phyloP scores from a whole-genome alignment of 2,888 invertebrate species.

The Pyrrhopygopsis socrates region DNA sequence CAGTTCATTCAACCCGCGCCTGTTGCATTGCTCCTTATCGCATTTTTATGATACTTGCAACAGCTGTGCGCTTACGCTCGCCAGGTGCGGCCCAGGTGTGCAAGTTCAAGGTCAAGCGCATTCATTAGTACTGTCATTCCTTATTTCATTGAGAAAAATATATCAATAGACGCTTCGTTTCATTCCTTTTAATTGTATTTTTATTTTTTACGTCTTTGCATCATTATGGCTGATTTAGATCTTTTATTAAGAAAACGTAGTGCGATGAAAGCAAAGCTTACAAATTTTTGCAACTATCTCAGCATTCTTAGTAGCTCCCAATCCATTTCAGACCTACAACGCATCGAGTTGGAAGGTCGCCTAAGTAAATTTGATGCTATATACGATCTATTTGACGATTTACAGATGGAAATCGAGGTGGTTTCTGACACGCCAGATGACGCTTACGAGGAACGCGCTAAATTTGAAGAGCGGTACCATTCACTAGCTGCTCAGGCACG shows the following conservation, averaged over 20 bases:
- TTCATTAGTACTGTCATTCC: not conserved
- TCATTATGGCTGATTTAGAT: not conserved
- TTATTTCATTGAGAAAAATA: not conserved
- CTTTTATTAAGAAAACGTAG: not conserved
- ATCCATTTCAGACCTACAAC: not conserved
- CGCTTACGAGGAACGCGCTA: not conserved
- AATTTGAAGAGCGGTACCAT: not conserved
- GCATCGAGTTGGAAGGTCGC: not conserved
- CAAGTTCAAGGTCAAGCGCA: not conserved
- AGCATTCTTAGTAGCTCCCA: not conserved
- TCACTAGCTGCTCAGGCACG: not conserved
- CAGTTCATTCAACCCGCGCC: not conserved
- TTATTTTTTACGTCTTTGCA: not conserved
- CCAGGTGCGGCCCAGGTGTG: not conserved
- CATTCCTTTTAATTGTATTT: not conserved
- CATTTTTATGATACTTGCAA: not conserved
- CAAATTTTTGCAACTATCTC: not conserved
- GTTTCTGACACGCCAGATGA: not conserved
- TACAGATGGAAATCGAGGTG: slow-evolving; percentile 2
- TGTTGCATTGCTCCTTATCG: not conserved
- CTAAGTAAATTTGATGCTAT: not conserved
- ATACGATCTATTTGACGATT: not conserved
- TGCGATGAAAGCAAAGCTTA: not conserved
- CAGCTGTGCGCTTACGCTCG: not conserved
- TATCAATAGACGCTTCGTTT: not conserved